These are phyloP conservation scores for Micronycteris hirsuta DNA, from an alignment of 2,113 vertebrate species.

Conservation along the genomic window DNA sequence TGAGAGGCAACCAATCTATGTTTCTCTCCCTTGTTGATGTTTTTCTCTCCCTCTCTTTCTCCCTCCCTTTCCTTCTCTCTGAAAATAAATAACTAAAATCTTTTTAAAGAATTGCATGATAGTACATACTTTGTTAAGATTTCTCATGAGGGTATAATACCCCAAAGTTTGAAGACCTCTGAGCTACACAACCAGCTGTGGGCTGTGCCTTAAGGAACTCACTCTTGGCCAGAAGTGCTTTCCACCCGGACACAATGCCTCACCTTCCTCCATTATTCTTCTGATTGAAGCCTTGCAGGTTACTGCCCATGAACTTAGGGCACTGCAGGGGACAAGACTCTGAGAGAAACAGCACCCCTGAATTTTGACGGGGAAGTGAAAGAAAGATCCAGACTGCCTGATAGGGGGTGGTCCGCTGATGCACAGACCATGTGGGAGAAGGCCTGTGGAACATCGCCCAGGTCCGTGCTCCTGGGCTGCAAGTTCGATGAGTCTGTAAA, in stretches of 20 bases:
- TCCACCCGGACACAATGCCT: neutral
- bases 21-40: no score
- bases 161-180: neutral
- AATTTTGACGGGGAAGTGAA: neutral
- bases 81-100: no score
- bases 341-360: neutral
- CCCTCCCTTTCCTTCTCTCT: no score
- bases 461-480: neutral
- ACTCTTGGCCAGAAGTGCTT: neutral
- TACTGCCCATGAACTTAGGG: neutral
- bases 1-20: no score
- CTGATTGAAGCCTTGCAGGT: neutral
- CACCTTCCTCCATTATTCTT: neutral
- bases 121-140: neutral
- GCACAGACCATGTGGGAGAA: neutral
- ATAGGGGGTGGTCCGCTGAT: rapidly evolving
- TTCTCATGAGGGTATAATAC: neutral
- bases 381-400: neutral
- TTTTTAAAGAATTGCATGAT: neutral
- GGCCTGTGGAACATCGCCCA: neutral
- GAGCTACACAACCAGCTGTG: neutral
- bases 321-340: neutral
- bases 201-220: neutral
- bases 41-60: no score
- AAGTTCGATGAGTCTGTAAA: neutral